phyloP scores from a whole-genome alignment of 2,888 invertebrate genomes.

The Leptopilina myrica region DNA sequence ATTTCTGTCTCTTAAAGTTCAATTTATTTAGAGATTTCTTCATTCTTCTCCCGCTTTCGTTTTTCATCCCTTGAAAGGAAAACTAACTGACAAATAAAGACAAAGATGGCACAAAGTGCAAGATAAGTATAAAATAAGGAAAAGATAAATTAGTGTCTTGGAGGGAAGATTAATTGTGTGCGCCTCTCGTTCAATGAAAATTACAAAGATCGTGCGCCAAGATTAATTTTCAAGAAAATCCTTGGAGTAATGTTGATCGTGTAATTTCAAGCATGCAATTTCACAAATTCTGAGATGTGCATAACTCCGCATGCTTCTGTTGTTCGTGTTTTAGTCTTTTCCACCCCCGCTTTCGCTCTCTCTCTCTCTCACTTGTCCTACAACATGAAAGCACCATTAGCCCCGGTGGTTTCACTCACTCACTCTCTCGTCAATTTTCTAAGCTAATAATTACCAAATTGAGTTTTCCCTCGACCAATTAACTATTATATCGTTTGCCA shows the following conservation, averaged over 20 bases:
- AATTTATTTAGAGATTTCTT: not conserved
- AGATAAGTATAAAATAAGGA: not conserved
- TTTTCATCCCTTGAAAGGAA: not conserved
- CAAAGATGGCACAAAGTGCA: not conserved
- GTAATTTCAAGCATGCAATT: not conserved
- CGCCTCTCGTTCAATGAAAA: slow-evolving; percentile 13
- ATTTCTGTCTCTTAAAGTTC: not conserved
- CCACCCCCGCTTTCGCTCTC: not conserved
- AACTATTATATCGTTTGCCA: not conserved
- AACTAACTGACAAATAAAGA: not conserved
- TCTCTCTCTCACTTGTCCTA: too few species aligned
- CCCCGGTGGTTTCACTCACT: slow-evolving; percentile 2
- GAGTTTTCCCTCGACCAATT: not conserved
- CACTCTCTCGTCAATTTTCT: not conserved
- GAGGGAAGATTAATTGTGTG: not conserved
- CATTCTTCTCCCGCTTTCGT: not conserved
- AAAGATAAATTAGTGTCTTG: not conserved
- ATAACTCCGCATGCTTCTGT: not conserved
- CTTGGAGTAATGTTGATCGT: not conserved
- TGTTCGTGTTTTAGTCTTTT: not conserved
- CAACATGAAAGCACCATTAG: slow-evolving; percentile 16
- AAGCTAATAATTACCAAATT: slow-evolving; percentile 11
- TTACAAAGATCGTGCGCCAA: not conserved
- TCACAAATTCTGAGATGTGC: not conserved
- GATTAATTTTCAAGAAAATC: slow-evolving; percentile 6